A percentile compares a stretch with the other conserved stretches of the same genome.
These are phyloP conservation scores for Chamaea fasciata DNA, from an alignment of 2,113 vertebrate genomes.

Conservation along the genomic window DNA sequence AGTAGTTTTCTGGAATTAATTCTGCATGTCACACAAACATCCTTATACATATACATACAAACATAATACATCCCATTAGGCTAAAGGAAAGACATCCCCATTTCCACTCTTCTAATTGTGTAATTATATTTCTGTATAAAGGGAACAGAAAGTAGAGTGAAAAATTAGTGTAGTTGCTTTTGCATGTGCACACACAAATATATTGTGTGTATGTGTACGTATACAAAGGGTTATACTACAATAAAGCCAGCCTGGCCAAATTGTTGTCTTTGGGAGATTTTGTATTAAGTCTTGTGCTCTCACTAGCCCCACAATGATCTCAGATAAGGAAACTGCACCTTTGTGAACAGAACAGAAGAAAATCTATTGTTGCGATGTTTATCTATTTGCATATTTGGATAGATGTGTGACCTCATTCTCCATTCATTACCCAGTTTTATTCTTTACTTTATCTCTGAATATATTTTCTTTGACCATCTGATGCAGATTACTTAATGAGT, in stretches of 20 bases:
- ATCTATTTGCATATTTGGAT: constrained; percentile 47
- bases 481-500: constrained; percentile 30
- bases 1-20: background rate
- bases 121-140: background rate
- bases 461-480: background rate
- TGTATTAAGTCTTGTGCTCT: background rate
- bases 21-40: background rate
- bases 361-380: constrained; percentile 42
- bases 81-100: background rate
- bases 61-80: background rate
- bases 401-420: constrained; percentile 15
- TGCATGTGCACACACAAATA: background rate
- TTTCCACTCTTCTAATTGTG: background rate
- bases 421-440: background rate
- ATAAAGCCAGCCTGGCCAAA: background rate
- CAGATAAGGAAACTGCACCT: constrained; percentile 47
- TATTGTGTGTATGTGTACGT: background rate
- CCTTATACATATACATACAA: background rate
- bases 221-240: background rate
- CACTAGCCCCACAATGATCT: background rate
- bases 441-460: constrained; percentile 17
- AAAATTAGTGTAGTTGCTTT: background rate
- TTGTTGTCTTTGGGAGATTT: background rate
- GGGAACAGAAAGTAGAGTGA: background rate
- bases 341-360: constrained; percentile 3